Evolutionary conservation across 2,797 vertebrate species (phyloP).

Genomic region (Phoeniculus purpureus): DNA sequence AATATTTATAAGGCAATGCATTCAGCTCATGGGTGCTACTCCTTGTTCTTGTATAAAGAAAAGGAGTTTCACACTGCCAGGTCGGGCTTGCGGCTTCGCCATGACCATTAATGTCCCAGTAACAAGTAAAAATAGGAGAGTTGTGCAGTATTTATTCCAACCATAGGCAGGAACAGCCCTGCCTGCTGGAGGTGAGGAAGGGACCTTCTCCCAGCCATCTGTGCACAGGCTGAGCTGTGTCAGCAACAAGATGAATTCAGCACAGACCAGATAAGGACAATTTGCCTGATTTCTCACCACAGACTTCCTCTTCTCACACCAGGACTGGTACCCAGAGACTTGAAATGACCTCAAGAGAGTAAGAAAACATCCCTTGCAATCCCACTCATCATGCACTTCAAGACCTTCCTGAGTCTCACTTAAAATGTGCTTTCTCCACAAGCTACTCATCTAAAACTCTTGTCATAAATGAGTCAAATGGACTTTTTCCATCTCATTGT

Average conservation of each 20-base stretch:
- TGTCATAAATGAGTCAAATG: background rate
- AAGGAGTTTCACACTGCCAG: background rate
- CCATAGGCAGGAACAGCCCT: background rate
- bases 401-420: background rate
- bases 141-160: background rate
- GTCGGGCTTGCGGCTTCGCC: background rate
- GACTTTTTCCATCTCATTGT: background rate
- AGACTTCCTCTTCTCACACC: background rate
- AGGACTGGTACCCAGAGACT: background rate
- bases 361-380: background rate
- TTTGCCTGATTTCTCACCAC: background rate
- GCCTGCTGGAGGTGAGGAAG: background rate
- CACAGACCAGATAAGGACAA: background rate
- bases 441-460: background rate
- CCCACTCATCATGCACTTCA: background rate
- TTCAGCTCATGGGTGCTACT: background rate
- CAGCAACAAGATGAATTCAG: background rate
- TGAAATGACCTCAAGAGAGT: background rate
- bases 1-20: conserved; percentile 45
- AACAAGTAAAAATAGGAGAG: background rate
- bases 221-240: background rate
- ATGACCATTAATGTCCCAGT: background rate
- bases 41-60: background rate
- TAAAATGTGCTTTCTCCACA: background rate
- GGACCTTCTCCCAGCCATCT: background rate